These are phyloP conservation scores for Alviniconcha marisindica DNA, from an alignment of 1,140 invertebrate genomes.

Conservation along the genomic window DNA sequence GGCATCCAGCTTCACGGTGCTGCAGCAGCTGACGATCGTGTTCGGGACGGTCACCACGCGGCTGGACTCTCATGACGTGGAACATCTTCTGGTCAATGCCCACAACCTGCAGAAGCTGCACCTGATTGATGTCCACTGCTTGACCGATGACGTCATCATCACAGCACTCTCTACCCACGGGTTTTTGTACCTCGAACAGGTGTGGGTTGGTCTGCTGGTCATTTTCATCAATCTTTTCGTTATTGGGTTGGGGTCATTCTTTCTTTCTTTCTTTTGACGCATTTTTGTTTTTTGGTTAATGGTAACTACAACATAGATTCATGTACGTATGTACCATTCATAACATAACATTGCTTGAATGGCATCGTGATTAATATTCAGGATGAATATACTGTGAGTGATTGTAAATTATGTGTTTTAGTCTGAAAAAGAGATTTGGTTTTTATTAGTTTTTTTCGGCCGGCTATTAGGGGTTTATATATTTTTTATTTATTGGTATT, in stretches of 20 bases:
- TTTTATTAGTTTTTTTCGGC: too few relatives aligned
- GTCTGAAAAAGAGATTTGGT: too few relatives aligned
- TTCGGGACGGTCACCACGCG: constrained; percentile 20
- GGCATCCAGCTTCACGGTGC: not conserved
- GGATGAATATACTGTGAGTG: too few relatives aligned
- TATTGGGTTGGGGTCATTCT: not conserved
- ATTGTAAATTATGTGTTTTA: too few relatives aligned
- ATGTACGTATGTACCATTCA: too few relatives aligned
- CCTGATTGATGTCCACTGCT: constrained; percentile 32
- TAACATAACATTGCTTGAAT: not conserved
- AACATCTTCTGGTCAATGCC: constrained; percentile 26
- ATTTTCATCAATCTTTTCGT: not conserved
- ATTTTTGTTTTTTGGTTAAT: not conserved
- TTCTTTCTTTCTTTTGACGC: not conserved
- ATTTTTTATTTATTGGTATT: too few relatives aligned
- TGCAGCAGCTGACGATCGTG: constrained; percentile 34
- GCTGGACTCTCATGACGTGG: constrained; percentile 5
- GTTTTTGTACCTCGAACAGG: not conserved
- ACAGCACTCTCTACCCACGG: constrained; percentile 27
- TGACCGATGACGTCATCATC: constrained; percentile 23
- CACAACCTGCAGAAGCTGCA: constrained; percentile 5
- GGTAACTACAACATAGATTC: not conserved
- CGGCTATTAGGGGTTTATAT: too few relatives aligned
- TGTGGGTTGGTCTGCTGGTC: too few relatives aligned
- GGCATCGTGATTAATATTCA: not conserved